These are phyloP conservation scores for Semnornis frantzii DNA, from an alignment of 2,113 vertebrate genomes.

Conservation along the genomic window DNA sequence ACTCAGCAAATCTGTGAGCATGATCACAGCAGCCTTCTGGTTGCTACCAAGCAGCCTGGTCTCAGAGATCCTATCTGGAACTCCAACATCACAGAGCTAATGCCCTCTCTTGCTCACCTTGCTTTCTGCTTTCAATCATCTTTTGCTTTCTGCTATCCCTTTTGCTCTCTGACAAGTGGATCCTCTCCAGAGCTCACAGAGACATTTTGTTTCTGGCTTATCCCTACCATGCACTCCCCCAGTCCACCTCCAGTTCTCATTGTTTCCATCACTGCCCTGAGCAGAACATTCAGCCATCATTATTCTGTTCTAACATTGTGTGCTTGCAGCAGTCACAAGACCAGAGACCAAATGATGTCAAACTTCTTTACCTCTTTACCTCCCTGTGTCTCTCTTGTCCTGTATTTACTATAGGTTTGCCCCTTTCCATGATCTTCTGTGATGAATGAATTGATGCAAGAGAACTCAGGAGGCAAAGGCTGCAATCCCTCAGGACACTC, in stretches of 20 bases:
- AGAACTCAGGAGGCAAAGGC: background rate
- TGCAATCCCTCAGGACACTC: background rate
- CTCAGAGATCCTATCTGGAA: background rate
- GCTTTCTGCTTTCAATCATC: background rate
- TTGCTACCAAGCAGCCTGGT: background rate
- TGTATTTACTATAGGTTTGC: background rate
- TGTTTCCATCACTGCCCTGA: background rate
- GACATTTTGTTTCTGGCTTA: background rate
- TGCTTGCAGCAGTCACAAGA: background rate
- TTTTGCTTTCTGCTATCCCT: background rate
- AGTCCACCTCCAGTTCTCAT: background rate
- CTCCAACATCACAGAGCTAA: accelerated
- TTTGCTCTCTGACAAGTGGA: background rate
- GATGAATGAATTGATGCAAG: background rate
- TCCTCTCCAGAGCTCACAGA: background rate
- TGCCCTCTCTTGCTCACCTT: background rate
- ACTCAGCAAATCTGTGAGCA: background rate
- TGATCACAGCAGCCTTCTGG: background rate
- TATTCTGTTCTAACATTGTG: background rate
- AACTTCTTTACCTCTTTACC: background rate
- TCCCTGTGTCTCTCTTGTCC: background rate
- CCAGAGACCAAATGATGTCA: background rate
- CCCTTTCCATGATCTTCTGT: background rate
- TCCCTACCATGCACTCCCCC: background rate
- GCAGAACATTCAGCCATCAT: background rate